phyloP scores from a whole-genome alignment of 2,888 invertebrate species.

The Agriotes lineatus region DNA sequence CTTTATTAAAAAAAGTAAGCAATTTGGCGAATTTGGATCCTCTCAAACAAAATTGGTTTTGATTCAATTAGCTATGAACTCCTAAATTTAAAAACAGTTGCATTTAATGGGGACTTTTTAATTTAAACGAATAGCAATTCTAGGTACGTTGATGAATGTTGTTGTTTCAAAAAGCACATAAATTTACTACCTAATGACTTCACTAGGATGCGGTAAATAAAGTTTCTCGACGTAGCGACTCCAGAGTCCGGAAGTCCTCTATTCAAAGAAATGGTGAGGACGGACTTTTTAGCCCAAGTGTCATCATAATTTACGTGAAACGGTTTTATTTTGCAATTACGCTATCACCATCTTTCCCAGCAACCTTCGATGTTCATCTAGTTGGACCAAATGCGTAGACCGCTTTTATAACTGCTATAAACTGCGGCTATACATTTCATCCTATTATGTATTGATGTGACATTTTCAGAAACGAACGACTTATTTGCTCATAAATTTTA shows the following conservation, averaged over 20 bases:
- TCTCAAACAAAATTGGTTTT: no score
- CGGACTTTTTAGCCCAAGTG: slow-evolving; percentile 39
- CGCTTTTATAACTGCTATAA: not conserved
- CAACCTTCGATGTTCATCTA: slow-evolving; percentile 3
- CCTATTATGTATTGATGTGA: no score
- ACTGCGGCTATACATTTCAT: no score
- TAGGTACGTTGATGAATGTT: slow-evolving; percentile 22
- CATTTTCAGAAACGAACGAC: no score
- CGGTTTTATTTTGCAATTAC: slow-evolving; percentile 37
- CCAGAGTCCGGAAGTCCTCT: slow-evolving; percentile 64
- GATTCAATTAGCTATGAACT: no score
- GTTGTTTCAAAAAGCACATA: slow-evolving; percentile 32
- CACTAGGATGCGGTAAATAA: slow-evolving; percentile 61
- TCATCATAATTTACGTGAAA: slow-evolving; percentile 35
- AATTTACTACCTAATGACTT: slow-evolving; percentile 55
- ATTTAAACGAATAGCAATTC: not conserved
- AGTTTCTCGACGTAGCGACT: slow-evolving; percentile 63
- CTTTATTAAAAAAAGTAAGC: no score
- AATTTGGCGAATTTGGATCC: no score
- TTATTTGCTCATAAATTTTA: no score
- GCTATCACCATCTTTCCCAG: slow-evolving; percentile 10
- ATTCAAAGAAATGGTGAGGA: slow-evolving; percentile 61
- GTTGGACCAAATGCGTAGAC: not conserved
- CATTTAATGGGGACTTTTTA: not conserved
- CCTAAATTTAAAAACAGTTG: not conserved